Conservation (phyloP, 2,797 vertebrate species). For the Tolypeutes matacus region DNA sequence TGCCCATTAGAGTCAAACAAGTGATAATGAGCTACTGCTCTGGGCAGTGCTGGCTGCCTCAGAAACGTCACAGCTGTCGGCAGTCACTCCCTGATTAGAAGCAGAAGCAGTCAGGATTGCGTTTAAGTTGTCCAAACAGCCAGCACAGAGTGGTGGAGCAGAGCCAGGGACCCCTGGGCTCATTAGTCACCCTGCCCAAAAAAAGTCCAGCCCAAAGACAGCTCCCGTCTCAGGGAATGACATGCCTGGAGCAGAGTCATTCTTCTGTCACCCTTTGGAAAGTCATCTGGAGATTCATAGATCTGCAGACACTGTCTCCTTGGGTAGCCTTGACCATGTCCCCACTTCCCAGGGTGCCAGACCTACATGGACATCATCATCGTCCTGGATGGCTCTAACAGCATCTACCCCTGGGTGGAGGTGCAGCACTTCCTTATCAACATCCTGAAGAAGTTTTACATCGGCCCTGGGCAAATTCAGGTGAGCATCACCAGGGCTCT, state of each 20-base stretch:
- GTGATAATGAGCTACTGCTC: background rate
- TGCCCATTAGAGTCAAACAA: background rate
- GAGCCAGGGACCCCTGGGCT: background rate
- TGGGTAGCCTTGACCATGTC: background rate
- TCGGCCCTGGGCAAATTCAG: slow-evolving; percentile 99
- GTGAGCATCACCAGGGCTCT: slow-evolving; percentile 83
- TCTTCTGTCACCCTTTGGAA: background rate
- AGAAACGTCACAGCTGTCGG: accelerated
- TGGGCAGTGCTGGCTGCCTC: background rate
- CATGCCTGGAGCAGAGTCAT: background rate
- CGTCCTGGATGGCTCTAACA: slow-evolving; percentile 98
- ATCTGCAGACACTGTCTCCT: background rate
- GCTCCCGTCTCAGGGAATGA: background rate
- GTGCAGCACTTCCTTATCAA: slow-evolving; percentile 99
- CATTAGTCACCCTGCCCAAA: background rate
- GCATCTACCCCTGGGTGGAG: slow-evolving; percentile 99
- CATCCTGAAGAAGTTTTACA: slow-evolving; percentile 98
- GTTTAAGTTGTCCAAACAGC: background rate
- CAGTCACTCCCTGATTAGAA: background rate
- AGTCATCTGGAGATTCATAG: background rate
- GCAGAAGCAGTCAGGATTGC: background rate
- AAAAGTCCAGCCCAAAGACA: background rate
- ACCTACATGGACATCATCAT: slow-evolving; percentile 99
- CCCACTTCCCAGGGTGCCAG: slow-evolving; percentile 93
- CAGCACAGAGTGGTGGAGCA: background rate